Conservation (phyloP, 2,888 invertebrate genomes). For the Epirrhoe alternata region DNA sequence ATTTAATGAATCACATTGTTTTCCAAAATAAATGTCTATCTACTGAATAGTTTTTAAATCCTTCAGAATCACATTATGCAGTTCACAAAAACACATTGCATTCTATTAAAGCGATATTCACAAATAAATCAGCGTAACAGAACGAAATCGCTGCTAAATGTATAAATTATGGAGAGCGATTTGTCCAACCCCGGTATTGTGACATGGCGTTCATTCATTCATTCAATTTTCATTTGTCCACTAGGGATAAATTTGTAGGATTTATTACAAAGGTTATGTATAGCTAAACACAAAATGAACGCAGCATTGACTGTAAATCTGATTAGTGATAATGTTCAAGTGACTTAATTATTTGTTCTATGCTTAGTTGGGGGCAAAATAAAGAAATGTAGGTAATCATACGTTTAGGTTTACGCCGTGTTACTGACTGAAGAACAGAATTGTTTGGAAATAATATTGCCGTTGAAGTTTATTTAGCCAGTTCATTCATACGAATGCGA, state of each 20-base stretch:
- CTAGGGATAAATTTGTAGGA: constrained; percentile 15
- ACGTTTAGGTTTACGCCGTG: too few relatives aligned
- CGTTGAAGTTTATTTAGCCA: too few relatives aligned
- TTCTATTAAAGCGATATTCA: constrained; percentile 15
- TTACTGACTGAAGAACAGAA: too few relatives aligned
- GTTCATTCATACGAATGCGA: too few relatives aligned
- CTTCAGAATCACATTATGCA: background rate
- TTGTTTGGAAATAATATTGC: too few relatives aligned
- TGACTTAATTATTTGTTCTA: background rate
- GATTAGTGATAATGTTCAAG: background rate
- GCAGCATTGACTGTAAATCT: background rate
- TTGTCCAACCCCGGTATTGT: constrained; percentile 49
- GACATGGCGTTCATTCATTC: constrained; percentile 40
- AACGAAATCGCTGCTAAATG: constrained; percentile 44
- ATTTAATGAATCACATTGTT: too few relatives aligned
- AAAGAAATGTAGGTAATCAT: too few relatives aligned
- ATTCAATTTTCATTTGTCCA: constrained; percentile 44
- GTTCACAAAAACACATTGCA: constrained; percentile 4
- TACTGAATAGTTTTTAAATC: too few relatives aligned
- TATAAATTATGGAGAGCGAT: constrained; percentile 51
- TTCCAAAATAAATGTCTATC: too few relatives aligned
- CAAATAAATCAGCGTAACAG: constrained; percentile 46
- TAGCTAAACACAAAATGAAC: background rate
- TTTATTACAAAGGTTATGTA: constrained; percentile 2
- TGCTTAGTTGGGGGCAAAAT: too few relatives aligned